Conservation (phyloP, 1,140 invertebrate species). For the Macrosteles quadrilineatus region DNA sequence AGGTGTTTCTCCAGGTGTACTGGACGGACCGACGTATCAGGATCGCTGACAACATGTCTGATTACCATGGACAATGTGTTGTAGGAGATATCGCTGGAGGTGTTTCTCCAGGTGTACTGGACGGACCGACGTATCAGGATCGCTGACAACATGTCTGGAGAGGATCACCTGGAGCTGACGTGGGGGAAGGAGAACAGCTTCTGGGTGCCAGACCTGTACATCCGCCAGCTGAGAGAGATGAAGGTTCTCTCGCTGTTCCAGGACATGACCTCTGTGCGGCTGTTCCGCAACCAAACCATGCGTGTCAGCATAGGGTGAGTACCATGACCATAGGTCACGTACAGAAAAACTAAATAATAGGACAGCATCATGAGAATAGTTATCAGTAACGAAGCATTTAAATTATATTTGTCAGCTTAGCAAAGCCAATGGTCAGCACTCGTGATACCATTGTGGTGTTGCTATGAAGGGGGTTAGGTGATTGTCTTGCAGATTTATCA, state of each 20-base stretch:
- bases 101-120: conserved; percentile 63
- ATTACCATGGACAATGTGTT: too few species aligned
- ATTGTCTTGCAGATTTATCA: too few species aligned
- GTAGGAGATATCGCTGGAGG: conserved; percentile 61
- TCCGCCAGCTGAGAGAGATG: conserved; percentile 60
- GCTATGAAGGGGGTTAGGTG: too few species aligned
- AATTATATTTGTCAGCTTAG: too few species aligned
- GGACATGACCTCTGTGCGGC: conserved; percentile 58
- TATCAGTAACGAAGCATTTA: too few species aligned
- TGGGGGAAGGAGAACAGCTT: conserved; percentile 48
- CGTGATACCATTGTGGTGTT: too few species aligned
- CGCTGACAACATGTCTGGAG: conserved; percentile 45
- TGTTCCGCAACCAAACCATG: conserved; percentile 59
- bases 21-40: conserved; percentile 57
- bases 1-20: conserved; percentile 61
- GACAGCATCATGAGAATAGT: too few species aligned
- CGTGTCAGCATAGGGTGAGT: conserved; percentile 61
- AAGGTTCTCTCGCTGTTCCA: conserved; percentile 58
- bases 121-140: conserved; percentile 54
- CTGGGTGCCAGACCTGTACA: conserved; percentile 61
- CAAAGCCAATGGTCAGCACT: too few species aligned
- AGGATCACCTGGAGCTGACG: conserved; percentile 44
- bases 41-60: conserved; percentile 49
- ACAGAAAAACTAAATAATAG: too few species aligned
- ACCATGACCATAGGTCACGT: conserved; percentile 36